Percentiles rank a stretch among this genome's conserved stretches.
These are phyloP conservation scores for Mus pahari DNA, from an alignment of 2,113 vertebrate genomes.

Conservation along the genomic window DNA sequence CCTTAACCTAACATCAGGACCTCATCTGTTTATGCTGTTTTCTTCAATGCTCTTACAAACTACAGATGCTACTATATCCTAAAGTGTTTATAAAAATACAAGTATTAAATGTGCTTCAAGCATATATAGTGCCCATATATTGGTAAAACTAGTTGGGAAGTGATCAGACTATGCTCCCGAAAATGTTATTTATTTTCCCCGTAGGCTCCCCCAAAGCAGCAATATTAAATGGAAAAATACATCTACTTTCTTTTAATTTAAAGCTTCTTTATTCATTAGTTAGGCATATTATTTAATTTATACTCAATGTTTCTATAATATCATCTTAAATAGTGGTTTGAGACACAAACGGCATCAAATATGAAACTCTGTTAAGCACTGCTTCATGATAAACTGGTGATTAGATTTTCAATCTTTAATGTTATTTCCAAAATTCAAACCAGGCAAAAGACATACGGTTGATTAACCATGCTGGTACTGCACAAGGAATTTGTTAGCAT, in stretches of 20 bases:
- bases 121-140: constrained; percentile 3
- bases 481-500: background rate
- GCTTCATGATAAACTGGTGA: background rate
- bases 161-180: background rate
- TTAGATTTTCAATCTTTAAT: background rate
- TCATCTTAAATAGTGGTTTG: constrained; percentile 2
- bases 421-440: constrained; percentile 15
- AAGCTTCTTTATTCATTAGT: background rate
- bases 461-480: background rate
- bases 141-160: constrained; percentile 25
- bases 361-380: background rate
- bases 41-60: constrained; percentile 1
- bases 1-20: constrained; percentile 19
- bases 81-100: constrained; percentile 38
- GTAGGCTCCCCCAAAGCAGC: background rate
- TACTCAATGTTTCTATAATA: constrained; percentile 10
- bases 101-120: background rate
- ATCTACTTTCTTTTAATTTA: constrained; percentile 29
- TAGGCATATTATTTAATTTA: background rate
- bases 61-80: background rate
- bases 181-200: background rate
- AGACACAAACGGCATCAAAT: constrained; percentile 2
- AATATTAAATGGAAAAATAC: background rate
- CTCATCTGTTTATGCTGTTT: constrained; percentile 12
- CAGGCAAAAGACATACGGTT: background rate